A percentile compares a stretch with the other conserved stretches of the same genome.
These are phyloP conservation scores for Pogonomyrmex barbatus DNA, from an alignment of 1,140 invertebrate species.

Conservation along the genomic window DNA sequence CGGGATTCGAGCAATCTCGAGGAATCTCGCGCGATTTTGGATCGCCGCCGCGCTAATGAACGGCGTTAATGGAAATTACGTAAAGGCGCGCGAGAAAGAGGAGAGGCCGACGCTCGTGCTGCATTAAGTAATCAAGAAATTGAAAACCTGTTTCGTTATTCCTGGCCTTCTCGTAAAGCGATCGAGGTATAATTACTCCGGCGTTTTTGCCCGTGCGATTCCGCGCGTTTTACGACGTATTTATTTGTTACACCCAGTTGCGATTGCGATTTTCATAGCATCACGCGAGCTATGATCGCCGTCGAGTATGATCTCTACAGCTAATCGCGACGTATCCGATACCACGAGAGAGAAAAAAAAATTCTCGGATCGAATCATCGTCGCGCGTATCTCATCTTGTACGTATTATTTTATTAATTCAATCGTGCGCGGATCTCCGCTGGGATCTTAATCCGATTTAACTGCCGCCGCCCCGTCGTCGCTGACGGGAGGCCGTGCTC, in stretches of 20 bases:
- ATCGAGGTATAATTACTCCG: conserved; percentile 59
- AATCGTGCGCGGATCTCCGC: conserved; percentile 44
- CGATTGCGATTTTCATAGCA: conserved; percentile 14
- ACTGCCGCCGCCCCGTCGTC: conserved; percentile 17
- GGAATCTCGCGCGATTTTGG: conserved; percentile 35
- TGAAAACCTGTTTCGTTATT: conserved; percentile 46
- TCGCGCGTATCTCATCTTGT: conserved; percentile 19
- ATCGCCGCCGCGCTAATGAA: conserved; percentile 47
- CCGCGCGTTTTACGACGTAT: conserved; percentile 28
- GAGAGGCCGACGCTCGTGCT: conserved; percentile 23
- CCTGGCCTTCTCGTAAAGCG: conserved; percentile 45
- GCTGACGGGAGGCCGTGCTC: conserved; percentile 32
- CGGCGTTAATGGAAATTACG: conserved; percentile 59
- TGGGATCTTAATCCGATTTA: conserved; percentile 61
- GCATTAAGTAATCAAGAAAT: conserved; percentile 54
- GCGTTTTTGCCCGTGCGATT: conserved; percentile 28
- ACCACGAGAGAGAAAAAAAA: neutral
- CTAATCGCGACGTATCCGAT: conserved; percentile 15
- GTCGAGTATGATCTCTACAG: neutral
- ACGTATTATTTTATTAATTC: conserved; percentile 57
- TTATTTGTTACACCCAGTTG: conserved; percentile 21
- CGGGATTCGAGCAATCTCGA: neutral
- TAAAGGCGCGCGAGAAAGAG: conserved; percentile 43
- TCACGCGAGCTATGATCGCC: conserved; percentile 14
- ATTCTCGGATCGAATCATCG: conserved; percentile 31